Evolutionary conservation across 2,888 invertebrate species (phyloP), one percentile per base, ranked within the genome.

Genomic region (Cataglyphis livida): DNA sequence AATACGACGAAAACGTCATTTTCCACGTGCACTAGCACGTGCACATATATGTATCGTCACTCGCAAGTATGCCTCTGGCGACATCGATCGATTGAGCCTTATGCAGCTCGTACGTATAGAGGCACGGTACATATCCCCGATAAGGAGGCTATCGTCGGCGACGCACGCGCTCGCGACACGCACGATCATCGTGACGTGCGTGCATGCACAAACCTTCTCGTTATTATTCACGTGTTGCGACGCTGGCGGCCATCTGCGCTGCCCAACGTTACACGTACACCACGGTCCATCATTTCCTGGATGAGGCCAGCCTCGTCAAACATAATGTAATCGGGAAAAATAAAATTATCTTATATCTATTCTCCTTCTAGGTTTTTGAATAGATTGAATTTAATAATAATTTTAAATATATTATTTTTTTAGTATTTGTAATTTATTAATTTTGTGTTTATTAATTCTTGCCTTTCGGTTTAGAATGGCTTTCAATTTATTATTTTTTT

Each of bases 11-110:
- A 66, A 48, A 18, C 35, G 32, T 48, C 66, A 41, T 75, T 74
- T 54, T 89, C 84, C 73, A 48, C 83, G 59, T 82, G 79, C 89
- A 90, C 84, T 88, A 83, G 44, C 32, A 70, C 79, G 68, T 82
- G 84, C 75, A 85, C 75, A 84, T 84, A 78, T 83, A 87, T 84
- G 81, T 83, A 87, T 89, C 86, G 84, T 85, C 82, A 88, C 81
- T 88, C 83, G 68, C 74, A 62, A 78, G 28, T 66, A 48, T 18
- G 81, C 71, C 76, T 48, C 62, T 66, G 78, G 68, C 48, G 18
- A n/a, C 51, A 74, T 38, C 68, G 70, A 57, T 68, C 59, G 82
- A 74, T 82, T 85, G 86, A n/a, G 4, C 41, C n/a, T 57, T 38
- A 10, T 57, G 18, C 18, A 25, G 21, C 15, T 68, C 48, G n/a